Percentiles rank a stretch among this genome's conserved stretches.
Evolutionary conservation across 2,113 vertebrate genomes (phyloP).

Genomic region (Hippoglossus stenolepis): DNA sequence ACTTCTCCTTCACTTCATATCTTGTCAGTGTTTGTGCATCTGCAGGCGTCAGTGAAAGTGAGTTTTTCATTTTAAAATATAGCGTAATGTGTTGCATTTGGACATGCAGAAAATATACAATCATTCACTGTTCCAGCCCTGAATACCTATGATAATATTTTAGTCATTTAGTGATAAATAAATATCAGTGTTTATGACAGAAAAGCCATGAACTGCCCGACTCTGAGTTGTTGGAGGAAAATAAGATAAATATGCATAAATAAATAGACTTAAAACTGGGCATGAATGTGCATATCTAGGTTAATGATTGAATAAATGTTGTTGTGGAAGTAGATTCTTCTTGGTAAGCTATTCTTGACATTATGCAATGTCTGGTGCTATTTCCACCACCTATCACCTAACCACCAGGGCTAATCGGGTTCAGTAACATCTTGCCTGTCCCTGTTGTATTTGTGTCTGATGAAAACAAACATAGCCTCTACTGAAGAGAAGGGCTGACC

Average conservation of each 20-base stretch:
- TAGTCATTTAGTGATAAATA: background rate
- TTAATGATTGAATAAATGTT: conserved; percentile 25
- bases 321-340: conserved; percentile 27
- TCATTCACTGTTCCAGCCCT: background rate
- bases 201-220: background rate
- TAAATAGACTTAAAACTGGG: background rate
- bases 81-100: background rate
- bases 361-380: conserved; percentile 44
- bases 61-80: background rate
- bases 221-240: background rate
- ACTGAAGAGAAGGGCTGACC: background rate
- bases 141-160: background rate
- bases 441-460: conserved; percentile 35
- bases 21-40: background rate
- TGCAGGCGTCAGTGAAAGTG: background rate
- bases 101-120: background rate
- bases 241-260: background rate
- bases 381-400: conserved; percentile 42
- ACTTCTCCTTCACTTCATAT: background rate
- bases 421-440: conserved; percentile 22
- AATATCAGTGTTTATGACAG: background rate
- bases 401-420: conserved; percentile 43
- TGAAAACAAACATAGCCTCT: conserved; percentile 14
- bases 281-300: background rate
- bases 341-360: conserved; percentile 37